Evolutionary conservation across 2,888 invertebrate genomes (phyloP).

Genomic region (Merodon equestris): DNA sequence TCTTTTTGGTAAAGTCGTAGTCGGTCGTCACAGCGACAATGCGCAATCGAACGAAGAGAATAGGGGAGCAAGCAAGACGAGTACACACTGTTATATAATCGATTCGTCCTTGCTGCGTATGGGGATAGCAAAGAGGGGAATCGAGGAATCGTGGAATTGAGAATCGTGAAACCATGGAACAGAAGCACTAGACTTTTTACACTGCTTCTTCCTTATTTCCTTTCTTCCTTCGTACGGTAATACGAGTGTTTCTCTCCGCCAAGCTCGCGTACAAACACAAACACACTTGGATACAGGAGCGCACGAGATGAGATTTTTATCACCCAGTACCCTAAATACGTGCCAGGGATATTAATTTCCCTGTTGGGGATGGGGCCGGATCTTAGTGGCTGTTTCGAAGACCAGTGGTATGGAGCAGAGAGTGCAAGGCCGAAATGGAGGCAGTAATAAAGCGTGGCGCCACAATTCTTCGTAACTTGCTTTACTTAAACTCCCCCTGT

Average conservation of each 20-base stretch:
- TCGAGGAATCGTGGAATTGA: neutral
- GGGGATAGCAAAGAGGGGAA: too few species aligned
- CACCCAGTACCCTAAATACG: conserved; percentile 69
- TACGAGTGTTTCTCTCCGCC: conserved; percentile 4
- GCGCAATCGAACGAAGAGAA: conserved; percentile 4
- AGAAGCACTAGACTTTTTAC: conserved; percentile 24
- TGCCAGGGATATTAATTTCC: conserved; percentile 58
- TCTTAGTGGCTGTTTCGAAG: conserved; percentile 14
- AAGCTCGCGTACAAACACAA: conserved; percentile 1
- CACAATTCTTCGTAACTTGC: conserved; percentile 60
- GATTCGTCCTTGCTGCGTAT: conserved; percentile 56
- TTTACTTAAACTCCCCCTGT: conserved; percentile 68
- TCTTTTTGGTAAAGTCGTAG: conserved; percentile 28
- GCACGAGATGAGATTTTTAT: conserved; percentile 60
- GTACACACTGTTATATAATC: conserved; percentile 43
- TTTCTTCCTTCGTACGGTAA: conserved; percentile 12
- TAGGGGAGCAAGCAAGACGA: conserved; percentile 7
- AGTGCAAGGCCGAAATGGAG: conserved; percentile 47
- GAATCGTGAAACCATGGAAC: neutral
- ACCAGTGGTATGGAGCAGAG: conserved; percentile 1
- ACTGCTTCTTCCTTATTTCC: conserved; percentile 1
- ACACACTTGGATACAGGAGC: conserved; percentile 11
- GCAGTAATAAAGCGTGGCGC: conserved; percentile 67
- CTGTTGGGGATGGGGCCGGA: conserved; percentile 27
- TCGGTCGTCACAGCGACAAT: conserved; percentile 6